Conservation (phyloP, 2,113 vertebrate species). For the Nerophis ophidion region DNA sequence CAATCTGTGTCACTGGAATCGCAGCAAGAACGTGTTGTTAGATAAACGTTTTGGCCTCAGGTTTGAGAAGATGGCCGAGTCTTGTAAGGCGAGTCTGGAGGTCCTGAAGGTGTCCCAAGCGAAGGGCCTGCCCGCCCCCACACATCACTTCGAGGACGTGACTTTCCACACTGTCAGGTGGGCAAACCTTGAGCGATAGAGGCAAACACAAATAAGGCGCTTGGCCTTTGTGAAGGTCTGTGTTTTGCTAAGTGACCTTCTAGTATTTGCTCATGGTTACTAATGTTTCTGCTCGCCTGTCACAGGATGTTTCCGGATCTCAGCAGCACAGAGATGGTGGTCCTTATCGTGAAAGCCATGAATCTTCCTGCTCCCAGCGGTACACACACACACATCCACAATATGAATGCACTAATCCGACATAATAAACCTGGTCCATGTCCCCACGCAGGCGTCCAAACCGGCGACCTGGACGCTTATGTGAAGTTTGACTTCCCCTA, state of each 20-base stretch:
- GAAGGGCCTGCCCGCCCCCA: conserved; percentile 83
- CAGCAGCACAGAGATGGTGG: conserved; percentile 94
- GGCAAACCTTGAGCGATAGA: not conserved
- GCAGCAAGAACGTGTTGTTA: not conserved
- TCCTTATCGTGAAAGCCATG: conserved; percentile 86
- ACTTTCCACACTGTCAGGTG: conserved; percentile 89
- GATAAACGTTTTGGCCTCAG: conserved; percentile 46
- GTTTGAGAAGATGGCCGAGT: conserved; percentile 90
- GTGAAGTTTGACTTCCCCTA: conserved; percentile 95
- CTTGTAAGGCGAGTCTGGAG: conserved; percentile 85
- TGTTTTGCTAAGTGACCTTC: not conserved
- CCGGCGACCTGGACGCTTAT: conserved; percentile 85
- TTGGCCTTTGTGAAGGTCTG: not conserved
- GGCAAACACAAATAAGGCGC: no score
- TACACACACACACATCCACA: conserved; percentile 36
- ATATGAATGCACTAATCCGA: not conserved
- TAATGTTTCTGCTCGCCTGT: not conserved
- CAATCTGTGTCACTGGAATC: not conserved
- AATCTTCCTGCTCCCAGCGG: conserved; percentile 91
- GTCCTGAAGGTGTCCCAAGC: conserved; percentile 85
- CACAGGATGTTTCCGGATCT: conserved; percentile 93
- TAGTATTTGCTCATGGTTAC: not conserved
- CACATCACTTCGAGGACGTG: conserved; percentile 89
- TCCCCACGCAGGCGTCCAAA: conserved; percentile 75
- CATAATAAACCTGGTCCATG: no score